phyloP scores from a whole-genome alignment of 2,113 vertebrate genomes.

The Thalassarche chlororhynchos region DNA sequence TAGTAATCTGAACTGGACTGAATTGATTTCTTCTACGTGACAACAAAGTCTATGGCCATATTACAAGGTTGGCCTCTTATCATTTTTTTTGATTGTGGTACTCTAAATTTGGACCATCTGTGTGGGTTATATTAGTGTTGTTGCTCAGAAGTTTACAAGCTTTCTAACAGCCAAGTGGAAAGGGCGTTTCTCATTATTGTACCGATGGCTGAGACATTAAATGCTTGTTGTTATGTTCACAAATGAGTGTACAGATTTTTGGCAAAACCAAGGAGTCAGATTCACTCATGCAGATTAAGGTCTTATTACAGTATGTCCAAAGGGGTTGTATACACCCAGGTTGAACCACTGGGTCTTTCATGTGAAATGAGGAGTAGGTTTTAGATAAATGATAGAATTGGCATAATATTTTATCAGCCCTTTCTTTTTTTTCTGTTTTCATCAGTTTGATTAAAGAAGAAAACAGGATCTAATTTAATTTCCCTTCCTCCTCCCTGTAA shows the following conservation, averaged over 20 bases:
- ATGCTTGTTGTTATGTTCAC: conserved; percentile 32
- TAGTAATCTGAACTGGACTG: neutral
- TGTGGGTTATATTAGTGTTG: neutral
- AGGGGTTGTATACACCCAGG: neutral
- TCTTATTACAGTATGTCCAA: neutral
- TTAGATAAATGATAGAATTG: neutral
- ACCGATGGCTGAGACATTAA: neutral
- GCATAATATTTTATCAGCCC: neutral
- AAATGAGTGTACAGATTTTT: conserved; percentile 41
- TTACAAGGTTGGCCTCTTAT: neutral
- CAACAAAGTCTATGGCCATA: neutral
- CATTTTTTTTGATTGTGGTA: neutral
- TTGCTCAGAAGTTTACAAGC: conserved; percentile 29
- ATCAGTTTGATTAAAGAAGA: neutral
- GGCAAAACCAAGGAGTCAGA: conserved; percentile 20
- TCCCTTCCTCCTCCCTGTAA: neutral
- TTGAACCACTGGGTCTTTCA: neutral
- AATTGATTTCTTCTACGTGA: neutral
- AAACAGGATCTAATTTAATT: conserved; percentile 24
- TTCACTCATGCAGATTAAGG: conserved; percentile 28
- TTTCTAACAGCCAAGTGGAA: conserved; percentile 37
- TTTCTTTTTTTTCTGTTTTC: neutral
- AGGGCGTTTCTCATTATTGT: conserved; percentile 34
- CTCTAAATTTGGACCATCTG: conserved; percentile 39
- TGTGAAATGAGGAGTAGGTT: neutral